Percentiles rank a stretch among this genome's conserved stretches.
Evolutionary conservation across 2,113 vertebrate genomes (phyloP).

Genomic region (Megaleporinus macrocephalus): DNA sequence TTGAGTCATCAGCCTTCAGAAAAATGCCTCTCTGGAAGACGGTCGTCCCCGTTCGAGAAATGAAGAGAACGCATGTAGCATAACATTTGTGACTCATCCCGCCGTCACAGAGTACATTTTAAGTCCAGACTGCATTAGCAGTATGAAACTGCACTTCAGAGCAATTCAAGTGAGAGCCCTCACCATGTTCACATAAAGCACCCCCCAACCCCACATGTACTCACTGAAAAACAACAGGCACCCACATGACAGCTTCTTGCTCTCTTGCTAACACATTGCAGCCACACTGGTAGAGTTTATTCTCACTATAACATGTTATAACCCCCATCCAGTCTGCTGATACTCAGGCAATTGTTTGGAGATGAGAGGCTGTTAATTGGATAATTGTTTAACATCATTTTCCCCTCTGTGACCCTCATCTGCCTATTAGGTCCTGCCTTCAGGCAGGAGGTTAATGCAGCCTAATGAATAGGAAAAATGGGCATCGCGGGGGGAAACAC

Average conservation of each 20-base stretch:
- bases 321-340: not conserved
- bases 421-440: conserved; percentile 39
- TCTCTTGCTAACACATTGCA: not conserved
- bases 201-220: not conserved
- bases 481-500: conserved; percentile 33
- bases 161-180: conserved; percentile 3
- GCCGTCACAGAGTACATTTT: not conserved
- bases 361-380: conserved; percentile 57
- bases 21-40: not conserved
- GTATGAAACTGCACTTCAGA: conserved; percentile 12
- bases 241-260: not conserved
- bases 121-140: conserved; percentile 5
- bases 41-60: not conserved
- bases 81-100: not conserved
- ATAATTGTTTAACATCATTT: conserved; percentile 57
- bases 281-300: not conserved
- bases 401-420: conserved; percentile 7
- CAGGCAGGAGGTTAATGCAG: conserved; percentile 56
- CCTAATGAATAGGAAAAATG: conserved; percentile 59
- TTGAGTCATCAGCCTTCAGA: not conserved
- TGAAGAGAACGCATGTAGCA: not conserved
- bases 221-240: not conserved
- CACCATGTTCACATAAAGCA: not conserved
- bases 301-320: not conserved
- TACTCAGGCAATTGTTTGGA: conserved; percentile 19